Conservation (phyloP, 1,140 invertebrate species). For the Macrostomum lignano region DNA sequence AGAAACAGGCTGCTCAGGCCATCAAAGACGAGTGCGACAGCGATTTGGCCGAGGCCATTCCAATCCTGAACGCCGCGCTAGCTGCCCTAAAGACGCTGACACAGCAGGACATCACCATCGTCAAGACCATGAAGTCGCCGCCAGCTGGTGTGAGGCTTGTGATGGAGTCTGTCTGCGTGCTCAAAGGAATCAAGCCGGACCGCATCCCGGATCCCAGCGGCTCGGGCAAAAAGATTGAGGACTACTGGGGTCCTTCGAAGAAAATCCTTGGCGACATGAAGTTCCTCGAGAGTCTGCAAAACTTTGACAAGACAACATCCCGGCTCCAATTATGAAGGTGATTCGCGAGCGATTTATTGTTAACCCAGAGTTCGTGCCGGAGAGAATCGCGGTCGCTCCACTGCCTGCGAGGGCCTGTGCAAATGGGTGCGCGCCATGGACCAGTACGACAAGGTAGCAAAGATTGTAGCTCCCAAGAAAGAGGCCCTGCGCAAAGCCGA, state of each 20-base stretch:
- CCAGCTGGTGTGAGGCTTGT: constrained; percentile 22
- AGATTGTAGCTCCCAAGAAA: constrained; percentile 65
- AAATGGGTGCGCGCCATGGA: constrained; percentile 32
- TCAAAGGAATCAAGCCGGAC: constrained; percentile 26
- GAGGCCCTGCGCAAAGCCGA: constrained; percentile 33
- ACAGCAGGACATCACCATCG: constrained; percentile 21
- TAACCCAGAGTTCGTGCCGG: constrained; percentile 28
- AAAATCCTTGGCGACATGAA: constrained; percentile 28
- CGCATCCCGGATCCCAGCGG: constrained; percentile 22
- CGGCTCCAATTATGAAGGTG: constrained; percentile 18
- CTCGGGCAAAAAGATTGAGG: constrained; percentile 27
- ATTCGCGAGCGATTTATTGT: constrained; percentile 23
- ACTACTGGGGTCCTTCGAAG: constrained; percentile 27
- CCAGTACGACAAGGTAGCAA: constrained; percentile 28
- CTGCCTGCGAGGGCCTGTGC: constrained; percentile 27
- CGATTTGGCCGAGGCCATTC: constrained; percentile 26
- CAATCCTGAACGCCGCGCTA: constrained; percentile 23
- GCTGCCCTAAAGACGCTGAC: constrained; percentile 27
- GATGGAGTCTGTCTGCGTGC: constrained; percentile 25
- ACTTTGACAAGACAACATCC: constrained; percentile 25
- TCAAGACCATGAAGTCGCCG: constrained; percentile 26
- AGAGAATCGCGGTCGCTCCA: constrained; percentile 25
- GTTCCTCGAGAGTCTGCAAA: constrained; percentile 22
- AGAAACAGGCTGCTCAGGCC: constrained; percentile 21
- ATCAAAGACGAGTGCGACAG: constrained; percentile 28